Base-by-base conservation (phyloP, 2,888 invertebrate species). In the Eupithecia centaureata region DNA sequence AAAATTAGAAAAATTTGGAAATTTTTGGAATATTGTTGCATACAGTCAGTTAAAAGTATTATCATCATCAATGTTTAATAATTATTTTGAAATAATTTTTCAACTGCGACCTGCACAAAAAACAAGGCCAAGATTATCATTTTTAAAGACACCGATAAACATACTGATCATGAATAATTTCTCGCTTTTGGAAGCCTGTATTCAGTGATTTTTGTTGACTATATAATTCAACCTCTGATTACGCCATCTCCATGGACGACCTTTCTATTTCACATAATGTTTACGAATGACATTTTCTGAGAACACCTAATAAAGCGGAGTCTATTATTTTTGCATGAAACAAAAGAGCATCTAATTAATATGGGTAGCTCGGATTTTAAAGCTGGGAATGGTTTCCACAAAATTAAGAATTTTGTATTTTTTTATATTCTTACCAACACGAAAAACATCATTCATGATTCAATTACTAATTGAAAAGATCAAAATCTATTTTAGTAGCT, bases 281-380 rank as follows among this genome's bases (percentile, higher is more conserved):
- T 58, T 33, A 33, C 54, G 35, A 42, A 18, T 42, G 18, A 18
- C 18, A 18, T 18, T 42, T 69, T 51, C 25, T 25, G 18, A 54
- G 27, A 25, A 10, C 15, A 33, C 27, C 25, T 27, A 42, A 60
- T 33, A n/a, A 54, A 61, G 60, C 27, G 38, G 54, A 59, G 38
- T 59, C 62, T 56, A 58, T 63, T 61, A 32, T 64, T 58, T 61
- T 22, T 51, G 13, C 18, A 47, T 42, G 28, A 27, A 32, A 61
- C 68, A 71, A 65, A 66, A 22, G 61, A 59, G 57, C 59, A 62
- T 62, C 22, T 42, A 42, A 18, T 13, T n/a, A 13, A 2, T 33
- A 33, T 33, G 33, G 13, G 0, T 13, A 33, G n/a, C n/a, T n/a
- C n/a, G n/a, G n/a, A n/a, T n/a, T n/a, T n/a, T n/a, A n/a, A n/a